Evolutionary conservation across 2,888 invertebrate genomes (phyloP), one percentile per base, ranked within the genome.

Genomic region (Megastigmus dorsalis): DNA sequence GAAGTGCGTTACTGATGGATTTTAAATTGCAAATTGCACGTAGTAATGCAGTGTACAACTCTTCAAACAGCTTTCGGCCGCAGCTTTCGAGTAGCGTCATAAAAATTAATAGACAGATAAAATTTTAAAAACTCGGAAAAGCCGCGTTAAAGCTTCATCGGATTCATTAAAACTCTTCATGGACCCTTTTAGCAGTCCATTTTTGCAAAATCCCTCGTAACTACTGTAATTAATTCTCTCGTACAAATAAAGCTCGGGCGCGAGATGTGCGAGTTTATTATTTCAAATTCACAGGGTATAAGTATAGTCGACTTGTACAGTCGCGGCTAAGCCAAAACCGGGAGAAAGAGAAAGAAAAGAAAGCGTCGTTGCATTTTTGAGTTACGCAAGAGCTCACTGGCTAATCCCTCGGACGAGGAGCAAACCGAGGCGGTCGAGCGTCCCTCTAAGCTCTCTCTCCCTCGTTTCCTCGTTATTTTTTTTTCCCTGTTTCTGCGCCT

Each of bases 281-380:
- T n/a, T n/a, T n/a, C n/a, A n/a, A n/a, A n/a, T n/a, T n/a, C n/a
- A n/a, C n/a, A n/a, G n/a, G n/a, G n/a, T n/a, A n/a, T n/a, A n/a
- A n/a, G n/a, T n/a, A n/a, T n/a, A n/a, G n/a, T n/a, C n/a, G n/a
- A n/a, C n/a, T n/a, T n/a, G n/a, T n/a, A n/a, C n/a, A n/a, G n/a
- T n/a, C n/a, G n/a, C n/a, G n/a, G n/a, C n/a, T n/a, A n/a, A n/a
- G n/a, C n/a, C n/a, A n/a, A n/a, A n/a, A n/a, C n/a, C n/a, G n/a
- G n/a, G n/a, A n/a, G n/a, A n/a, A n/a, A n/a, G n/a, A n/a, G n/a
- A n/a, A n/a, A n/a, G n/a, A n/a, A n/a, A n/a, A n/a, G n/a, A n/a
- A n/a, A 38, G 23, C 23, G 23, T 6, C 23, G 10, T 15, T 20
- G 63, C 63, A 54, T 71, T 63, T 71, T 71, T 65, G 63, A 63